Conservation (phyloP, 1,140 invertebrate species). For the Pteromalus puparum region DNA sequence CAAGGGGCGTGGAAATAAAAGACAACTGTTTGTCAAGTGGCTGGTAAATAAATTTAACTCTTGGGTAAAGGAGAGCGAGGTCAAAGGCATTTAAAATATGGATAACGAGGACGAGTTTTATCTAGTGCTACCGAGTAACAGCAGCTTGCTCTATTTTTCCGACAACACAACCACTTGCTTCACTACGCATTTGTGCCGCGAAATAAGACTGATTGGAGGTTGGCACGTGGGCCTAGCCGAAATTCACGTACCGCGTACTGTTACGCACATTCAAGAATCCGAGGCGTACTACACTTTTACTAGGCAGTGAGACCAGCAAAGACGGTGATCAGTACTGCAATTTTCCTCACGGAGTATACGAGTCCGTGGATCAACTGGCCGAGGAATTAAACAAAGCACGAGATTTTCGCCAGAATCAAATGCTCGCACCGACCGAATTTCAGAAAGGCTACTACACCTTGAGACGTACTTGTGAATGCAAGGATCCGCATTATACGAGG, state of each 20-base stretch:
- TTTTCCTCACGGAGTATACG: neutral
- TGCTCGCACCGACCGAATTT: neutral
- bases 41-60: constrained; percentile 27
- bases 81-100: constrained; percentile 28
- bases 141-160: constrained; percentile 55
- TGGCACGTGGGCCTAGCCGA: constrained; percentile 53
- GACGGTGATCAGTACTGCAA: neutral
- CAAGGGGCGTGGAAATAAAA: constrained; percentile 23
- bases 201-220: constrained; percentile 40
- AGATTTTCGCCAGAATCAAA: neutral
- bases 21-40: constrained; percentile 15
- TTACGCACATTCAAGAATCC: constrained; percentile 35
- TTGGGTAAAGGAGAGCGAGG: constrained; percentile 49
- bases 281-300: neutral
- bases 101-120: constrained; percentile 40
- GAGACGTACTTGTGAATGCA: no score
- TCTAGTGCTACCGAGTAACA: constrained; percentile 9
- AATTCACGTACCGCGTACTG: constrained; percentile 55
- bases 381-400: neutral
- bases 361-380: neutral
- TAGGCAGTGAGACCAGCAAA: neutral
- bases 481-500: no score
- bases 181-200: constrained; percentile 52
- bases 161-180: constrained; percentile 56
- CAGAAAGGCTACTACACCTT: neutral